These are phyloP conservation scores for Pangasius sanitwongsei DNA, from an alignment of 2,797 vertebrate species.

Conservation along the genomic window DNA sequence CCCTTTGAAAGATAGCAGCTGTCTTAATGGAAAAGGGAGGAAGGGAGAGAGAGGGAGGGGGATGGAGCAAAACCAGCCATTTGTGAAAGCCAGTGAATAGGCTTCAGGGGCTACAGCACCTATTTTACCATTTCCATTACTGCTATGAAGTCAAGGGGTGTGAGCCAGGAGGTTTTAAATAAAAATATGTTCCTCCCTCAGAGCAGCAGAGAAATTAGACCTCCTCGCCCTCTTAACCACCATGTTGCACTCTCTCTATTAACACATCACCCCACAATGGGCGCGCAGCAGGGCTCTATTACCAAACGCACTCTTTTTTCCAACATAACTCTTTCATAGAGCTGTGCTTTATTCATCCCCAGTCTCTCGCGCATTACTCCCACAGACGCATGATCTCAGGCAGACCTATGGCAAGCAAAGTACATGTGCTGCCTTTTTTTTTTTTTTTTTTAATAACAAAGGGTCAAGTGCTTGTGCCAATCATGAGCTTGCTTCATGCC, in stretches of 20 bases:
- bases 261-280: constrained; percentile 77
- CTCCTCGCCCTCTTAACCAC: constrained; percentile 73
- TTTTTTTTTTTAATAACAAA: background rate
- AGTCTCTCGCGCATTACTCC: constrained; percentile 68
- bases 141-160: constrained; percentile 73
- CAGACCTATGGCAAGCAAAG: constrained; percentile 1
- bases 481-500: background rate
- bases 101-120: constrained; percentile 67
- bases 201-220: constrained; percentile 72
- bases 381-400: constrained; percentile 51
- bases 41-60: constrained; percentile 58
- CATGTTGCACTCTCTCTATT: constrained; percentile 74
- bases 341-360: constrained; percentile 72
- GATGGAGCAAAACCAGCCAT: constrained; percentile 46
- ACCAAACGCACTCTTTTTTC: constrained; percentile 63
- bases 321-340: constrained; percentile 63
- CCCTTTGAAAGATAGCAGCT: constrained; percentile 80
- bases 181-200: constrained; percentile 74
- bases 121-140: constrained; percentile 80
- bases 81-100: constrained; percentile 55
- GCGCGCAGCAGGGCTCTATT: constrained; percentile 75
- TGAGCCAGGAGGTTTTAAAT: constrained; percentile 68
- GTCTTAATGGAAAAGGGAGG: constrained; percentile 78
- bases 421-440: background rate
- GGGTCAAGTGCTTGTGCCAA: constrained; percentile 13